Evolutionary conservation across 2,797 vertebrate genomes (phyloP), one percentile per base, ranked within the genome.

Genomic region (Sebastes flavidus): DNA sequence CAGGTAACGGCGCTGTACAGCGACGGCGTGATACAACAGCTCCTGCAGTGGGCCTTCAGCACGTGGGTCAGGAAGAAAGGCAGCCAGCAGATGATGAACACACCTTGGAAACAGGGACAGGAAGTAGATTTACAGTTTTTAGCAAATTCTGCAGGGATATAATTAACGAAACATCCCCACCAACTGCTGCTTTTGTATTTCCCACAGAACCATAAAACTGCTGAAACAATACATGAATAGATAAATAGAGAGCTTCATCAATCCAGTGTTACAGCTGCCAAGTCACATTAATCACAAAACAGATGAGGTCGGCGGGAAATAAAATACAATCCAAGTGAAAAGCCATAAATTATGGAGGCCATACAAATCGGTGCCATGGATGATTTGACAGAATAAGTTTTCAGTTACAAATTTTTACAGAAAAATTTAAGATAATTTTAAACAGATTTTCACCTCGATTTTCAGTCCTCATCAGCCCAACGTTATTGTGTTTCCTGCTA

Each of bases 51-150:
- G 20, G 95, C 95, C 72, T 94, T 95, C 69, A 96, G 83, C 67
- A 96, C 95, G 20, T 96, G 96, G 9, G 95, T 96, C 55, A 96
- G 83, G 86, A 96, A 96, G 90, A 96, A 96, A 4, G 96, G 96
- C 82, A 96, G 91, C 95, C 96, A 96, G 91, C 96, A 96, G 91
- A 96, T 96, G 87, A 96, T 95, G 88, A 96, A 96, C 69, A 96
- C 95, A 12, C 96, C 95, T 96, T 72, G 16, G 73, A 52, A 9
- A 82, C 9, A 65, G 8, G 18, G 32, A 76, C 10, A 67, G 25
- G 49, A 22, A 14, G 8, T 6, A 4, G 25, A 67, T 73, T 27
- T 38, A 38, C 38, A 75, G 32, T 42, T 18, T 59, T 36, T 59
- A 34, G 16, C 60, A 16, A 20, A 52, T 25, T 10, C 29, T 18